Evolutionary conservation across 2,113 vertebrate species (phyloP), one percentile per base, ranked within the genome.

Genomic region (Coregonus clupeaformis): DNA sequence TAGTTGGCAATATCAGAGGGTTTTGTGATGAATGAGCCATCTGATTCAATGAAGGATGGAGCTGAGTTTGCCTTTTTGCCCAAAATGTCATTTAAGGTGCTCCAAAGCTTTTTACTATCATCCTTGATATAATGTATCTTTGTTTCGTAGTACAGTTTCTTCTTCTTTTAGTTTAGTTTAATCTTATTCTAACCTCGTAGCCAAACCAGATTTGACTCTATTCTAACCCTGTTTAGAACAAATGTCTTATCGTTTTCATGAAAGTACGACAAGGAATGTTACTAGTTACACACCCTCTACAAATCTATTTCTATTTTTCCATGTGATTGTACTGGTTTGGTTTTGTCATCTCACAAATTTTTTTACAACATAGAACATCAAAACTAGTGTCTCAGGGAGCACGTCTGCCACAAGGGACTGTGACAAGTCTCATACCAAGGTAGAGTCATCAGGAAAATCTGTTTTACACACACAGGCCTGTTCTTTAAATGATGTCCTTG

Each of bases 151-250:
- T 7, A 36, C 36, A 9, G 36, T 36, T 36, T 36, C 36, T n/a
- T n/a, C n/a, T 36, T 36, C 6, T 36, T 36, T 36, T 9, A 36
- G 36, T 32, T 32, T 32, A 7, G 74, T 84, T 91, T 89, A 80
- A 85, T 90, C 83, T 85, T 86, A 84, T 84, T 90, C 77, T 81
- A 30, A 55, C n/a, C 52, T 72, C 52, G 24, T 63, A 63, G 84
- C 82, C 63, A 68, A 87, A 82, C 29, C 20, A 36, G 13, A 79
- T 84, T 83, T 76, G 84, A 79, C 80, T 83, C 66, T 75, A 79
- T 78, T 85, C 86, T 74, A 81, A 24, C 70, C 68, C 78, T 71
- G 76, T 78, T n/a, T n/a, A n/a, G n/a, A n/a, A n/a, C n/a, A n/a
- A n/a, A n/a, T n/a, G n/a, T n/a, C n/a, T n/a, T 83, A 80, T n/a